Evolutionary conservation across 53 echinoderm and acorn worm genomes (phyloP), one percentile per base, ranked within the genome.

Genomic region (Echinometra lucunter): DNA sequence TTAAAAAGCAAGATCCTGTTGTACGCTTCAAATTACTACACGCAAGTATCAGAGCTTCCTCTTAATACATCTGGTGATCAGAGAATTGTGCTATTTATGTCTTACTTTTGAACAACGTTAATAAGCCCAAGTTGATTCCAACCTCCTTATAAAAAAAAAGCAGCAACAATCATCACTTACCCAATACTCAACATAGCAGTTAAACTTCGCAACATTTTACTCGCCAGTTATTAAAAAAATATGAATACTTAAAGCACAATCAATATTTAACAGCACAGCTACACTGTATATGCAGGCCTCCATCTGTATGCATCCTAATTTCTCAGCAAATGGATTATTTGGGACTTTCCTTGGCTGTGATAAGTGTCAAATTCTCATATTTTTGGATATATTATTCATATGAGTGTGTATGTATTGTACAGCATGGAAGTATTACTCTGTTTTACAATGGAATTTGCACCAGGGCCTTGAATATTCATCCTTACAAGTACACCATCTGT

Each of bases 111-210:
- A 18, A 58, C 58, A 60, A 60, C 18, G 3, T 60, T 23, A 60
- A 21, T 60, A 23, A 60, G 23, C 5, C 21, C 60, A 60, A 60
- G 60, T 21, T 60, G 60, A 60, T 60, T 60, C 60, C 60, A 60
- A 18, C 18, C 58, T 21, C 60, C 23, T 23, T 4, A 21, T 60
- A 60, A 4, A 60, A 60, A 60, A 1, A 23, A 58, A 18, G 3
- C 1, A 21, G 0, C 5, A 60, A 21, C 2, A 17, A 11, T 63
- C 8, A 13, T 9, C 23, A 45, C 92, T 69, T 42, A 66, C 66
- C 66, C 82, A 27, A 82, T 82, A 18, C 66, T 90, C 5, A 90
- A 17, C 66, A 90, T 90, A 45, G 57, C 49, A 12, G 90, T 55
- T 34, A 90, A 35, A 34, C 57, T 90, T 90, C 66, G 66, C 23